Base-by-base conservation (phyloP, 2,797 vertebrate genomes). In the Macroramphosus scolopax region DNA sequence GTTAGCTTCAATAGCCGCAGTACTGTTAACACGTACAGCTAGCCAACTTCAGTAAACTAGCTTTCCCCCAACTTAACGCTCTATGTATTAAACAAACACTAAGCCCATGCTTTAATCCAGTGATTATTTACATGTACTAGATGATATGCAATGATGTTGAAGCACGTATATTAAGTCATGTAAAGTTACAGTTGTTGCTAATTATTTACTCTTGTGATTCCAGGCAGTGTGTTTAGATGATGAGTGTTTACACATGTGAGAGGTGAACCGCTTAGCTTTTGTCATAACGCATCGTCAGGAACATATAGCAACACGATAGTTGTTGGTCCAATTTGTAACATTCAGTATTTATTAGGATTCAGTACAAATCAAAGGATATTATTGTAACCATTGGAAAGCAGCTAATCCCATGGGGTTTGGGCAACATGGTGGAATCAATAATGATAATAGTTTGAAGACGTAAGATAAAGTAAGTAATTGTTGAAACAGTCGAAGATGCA, bases 21-120 rank as follows among this genome's bases (percentile, higher is more conserved):
- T 62, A 69, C 64, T 67, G 33, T 15, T 8, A 34, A n/a, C n/a
- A n/a, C n/a, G n/a, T n/a, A n/a, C n/a, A 50, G 63, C 68, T 79
- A 67, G 38, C 54, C 5, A 57, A 59, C 35, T 55, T 47, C 1
- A 24, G 13, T 29, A 13, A 5, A 2, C 29, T 12, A 32, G 39
- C 33, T 22, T 5, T 10, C 4, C 1, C 10, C 1, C 15, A 10
- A 14, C 6, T 35, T 6, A 26, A 6, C 25, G 33, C 9, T 9
- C 16, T 15, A 6, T 3, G 17, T 13, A n/a, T n/a, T n/a, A n/a
- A n/a, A n/a, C n/a, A n/a, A n/a, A n/a, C 24, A 4, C 20, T 2
- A 16, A 14, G 1, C 15, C 25, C 7, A 2, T 11, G 30, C 14
- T 32, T 35, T 1, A 35, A 17, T 10, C 8, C 8, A 17, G 15